These are phyloP conservation scores for Petrocephalus zakoni DNA, from an alignment of 2,113 vertebrate species.

Conservation along the genomic window DNA sequence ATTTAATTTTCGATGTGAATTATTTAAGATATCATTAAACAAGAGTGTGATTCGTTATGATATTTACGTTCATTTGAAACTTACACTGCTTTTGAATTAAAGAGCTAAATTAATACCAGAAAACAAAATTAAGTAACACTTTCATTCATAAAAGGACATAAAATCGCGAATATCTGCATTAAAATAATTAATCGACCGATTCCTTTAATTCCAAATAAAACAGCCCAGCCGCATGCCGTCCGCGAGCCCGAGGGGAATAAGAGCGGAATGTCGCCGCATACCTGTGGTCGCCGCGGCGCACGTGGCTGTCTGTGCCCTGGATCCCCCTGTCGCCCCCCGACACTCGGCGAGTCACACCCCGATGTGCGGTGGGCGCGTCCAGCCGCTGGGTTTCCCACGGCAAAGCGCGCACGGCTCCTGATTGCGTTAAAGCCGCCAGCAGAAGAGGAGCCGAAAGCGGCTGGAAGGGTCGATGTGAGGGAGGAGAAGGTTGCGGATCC, in stretches of 20 bases:
- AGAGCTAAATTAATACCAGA: neutral
- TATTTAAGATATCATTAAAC: neutral
- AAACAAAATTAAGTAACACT: neutral
- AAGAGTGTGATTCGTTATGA: neutral
- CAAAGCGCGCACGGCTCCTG: neutral
- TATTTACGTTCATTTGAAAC: neutral
- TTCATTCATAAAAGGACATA: neutral
- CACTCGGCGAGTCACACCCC: neutral
- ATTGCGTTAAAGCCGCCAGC: slow-evolving; percentile 14
- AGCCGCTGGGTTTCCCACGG: neutral
- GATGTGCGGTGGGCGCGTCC: neutral
- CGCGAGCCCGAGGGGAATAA: neutral
- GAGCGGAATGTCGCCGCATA: neutral
- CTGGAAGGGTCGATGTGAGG: slow-evolving; percentile 44
- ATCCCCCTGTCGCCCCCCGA: neutral
- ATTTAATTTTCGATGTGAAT: neutral
- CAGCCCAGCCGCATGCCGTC: neutral
- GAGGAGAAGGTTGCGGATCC: slow-evolving; percentile 53
- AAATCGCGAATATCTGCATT: neutral
- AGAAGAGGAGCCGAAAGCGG: slow-evolving; percentile 27
- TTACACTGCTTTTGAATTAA: neutral
- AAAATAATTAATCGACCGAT: neutral
- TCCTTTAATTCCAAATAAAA: neutral
- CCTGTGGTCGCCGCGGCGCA: neutral
- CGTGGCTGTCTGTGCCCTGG: neutral